Evolutionary conservation across 2,888 invertebrate species (phyloP).

Genomic region (Luperina testacea): DNA sequence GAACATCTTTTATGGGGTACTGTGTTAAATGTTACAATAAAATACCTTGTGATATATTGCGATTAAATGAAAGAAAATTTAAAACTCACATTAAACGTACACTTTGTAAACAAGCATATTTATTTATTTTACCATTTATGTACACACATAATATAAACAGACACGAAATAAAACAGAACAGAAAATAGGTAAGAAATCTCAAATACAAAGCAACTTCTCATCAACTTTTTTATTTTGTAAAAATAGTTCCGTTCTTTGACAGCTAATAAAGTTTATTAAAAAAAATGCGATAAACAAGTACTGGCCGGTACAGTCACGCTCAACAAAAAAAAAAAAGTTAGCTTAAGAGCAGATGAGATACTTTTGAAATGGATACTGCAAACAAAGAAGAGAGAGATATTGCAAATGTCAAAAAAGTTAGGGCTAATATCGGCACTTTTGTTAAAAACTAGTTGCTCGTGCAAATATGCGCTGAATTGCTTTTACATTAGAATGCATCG

Average conservation of each 20-base stretch:
- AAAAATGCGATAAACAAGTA: constrained; percentile 30
- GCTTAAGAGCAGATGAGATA: constrained; percentile 24
- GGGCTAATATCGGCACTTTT: not conserved
- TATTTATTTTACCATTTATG: too few relatives aligned
- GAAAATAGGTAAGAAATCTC: too few relatives aligned
- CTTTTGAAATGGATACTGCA: not conserved
- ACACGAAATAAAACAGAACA: too few relatives aligned
- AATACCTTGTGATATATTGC: too few relatives aligned
- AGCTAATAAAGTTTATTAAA: constrained; percentile 47
- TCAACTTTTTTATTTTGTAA: not conserved
- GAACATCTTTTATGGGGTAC: too few relatives aligned
- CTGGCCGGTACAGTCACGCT: constrained; percentile 7
- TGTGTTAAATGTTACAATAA: too few relatives aligned
- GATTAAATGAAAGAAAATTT: too few relatives aligned
- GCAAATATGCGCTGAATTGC: not conserved
- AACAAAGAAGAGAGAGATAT: not conserved
- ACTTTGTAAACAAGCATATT: too few relatives aligned
- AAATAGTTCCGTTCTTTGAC: constrained; percentile 11
- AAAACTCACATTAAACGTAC: too few relatives aligned
- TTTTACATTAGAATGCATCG: not conserved
- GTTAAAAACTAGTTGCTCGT: not conserved
- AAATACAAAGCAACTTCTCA: constrained; percentile 23
- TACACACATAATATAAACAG: too few relatives aligned
- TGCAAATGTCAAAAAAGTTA: not conserved
- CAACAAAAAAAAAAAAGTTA: constrained; percentile 42